These are phyloP conservation scores for Micromys minutus DNA, from an alignment of 2,113 vertebrate genomes.

Conservation along the genomic window DNA sequence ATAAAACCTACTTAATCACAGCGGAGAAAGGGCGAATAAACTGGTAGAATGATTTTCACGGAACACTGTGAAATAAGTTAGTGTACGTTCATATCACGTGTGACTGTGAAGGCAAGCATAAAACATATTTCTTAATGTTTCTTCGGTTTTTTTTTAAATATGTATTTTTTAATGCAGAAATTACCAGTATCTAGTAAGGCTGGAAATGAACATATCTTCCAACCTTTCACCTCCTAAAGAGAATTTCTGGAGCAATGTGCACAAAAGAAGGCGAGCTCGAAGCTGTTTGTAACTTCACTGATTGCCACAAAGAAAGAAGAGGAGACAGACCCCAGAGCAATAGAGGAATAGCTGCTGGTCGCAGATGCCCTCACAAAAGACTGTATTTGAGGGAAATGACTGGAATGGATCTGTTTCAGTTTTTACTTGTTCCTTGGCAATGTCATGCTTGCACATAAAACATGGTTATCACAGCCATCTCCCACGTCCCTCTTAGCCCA, in stretches of 20 bases:
- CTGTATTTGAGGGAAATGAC: not conserved
- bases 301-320: not conserved
- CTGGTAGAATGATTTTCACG: not conserved
- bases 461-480: not conserved
- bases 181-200: not conserved
- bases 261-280: not conserved
- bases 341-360: not conserved
- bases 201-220: not conserved
- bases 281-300: not conserved
- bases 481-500: not conserved
- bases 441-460: too few species aligned
- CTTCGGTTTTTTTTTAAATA: too few species aligned
- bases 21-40: not conserved
- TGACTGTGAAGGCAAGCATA: not conserved
- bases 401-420: not conserved
- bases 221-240: not conserved
- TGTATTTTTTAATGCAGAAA: not conserved
- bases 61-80: not conserved
- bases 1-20: not conserved
- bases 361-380: not conserved
- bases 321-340: not conserved
- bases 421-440: not conserved
- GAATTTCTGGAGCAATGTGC: not conserved
- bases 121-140: not conserved
- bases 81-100: not conserved